Base-by-base conservation (phyloP, 2,888 invertebrate genomes). In the Euphydryas editha region DNA sequence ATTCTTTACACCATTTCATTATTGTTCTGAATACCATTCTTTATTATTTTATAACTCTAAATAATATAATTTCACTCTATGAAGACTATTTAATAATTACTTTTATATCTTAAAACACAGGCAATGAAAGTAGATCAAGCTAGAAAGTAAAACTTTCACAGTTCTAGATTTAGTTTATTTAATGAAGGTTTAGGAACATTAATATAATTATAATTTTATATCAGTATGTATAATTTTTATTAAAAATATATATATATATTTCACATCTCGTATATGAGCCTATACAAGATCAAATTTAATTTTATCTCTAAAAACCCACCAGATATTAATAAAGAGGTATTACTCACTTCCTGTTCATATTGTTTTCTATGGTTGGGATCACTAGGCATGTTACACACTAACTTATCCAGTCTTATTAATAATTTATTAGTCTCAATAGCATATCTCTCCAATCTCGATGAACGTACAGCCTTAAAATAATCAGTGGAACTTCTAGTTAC, bases 341-440 rank as follows among this genome's bases (percentile, higher is more conserved):
- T 54, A 82, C 87, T 86, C 76, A 95, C 94, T 79, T 94, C 94
- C 80, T 95, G 95, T 81, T 95, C 95, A 84, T 95, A 94, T 79
- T 95, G 95, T 89, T 96, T 96, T 72, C 96, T 93, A 79, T 95
- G 95, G 60, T 94, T 93, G 15, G 95, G 94, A 77, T 96, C 96
- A 72, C 90, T 86, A 6, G 98, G 97, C 86, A 96, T 94, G 82
- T 97, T 96, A 75, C 95, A 94, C 42, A 99, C 93, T 67, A 99
- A 93, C 84, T 98, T 97, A 86, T 99, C 98, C 75, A 99, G 92
- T 74, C 99, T 94, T 81, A 99, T 98, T 59, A 99, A 94, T 64
- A 99, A 90, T 86, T 98, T 99, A 85, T 99, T 99, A 1, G 99
- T 99, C 90, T 99, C 98, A 11, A 97, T 96, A 0, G 98, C 97